Evolutionary conservation across 2,113 vertebrate species (phyloP).

Genomic region (Micronycteris hirsuta): DNA sequence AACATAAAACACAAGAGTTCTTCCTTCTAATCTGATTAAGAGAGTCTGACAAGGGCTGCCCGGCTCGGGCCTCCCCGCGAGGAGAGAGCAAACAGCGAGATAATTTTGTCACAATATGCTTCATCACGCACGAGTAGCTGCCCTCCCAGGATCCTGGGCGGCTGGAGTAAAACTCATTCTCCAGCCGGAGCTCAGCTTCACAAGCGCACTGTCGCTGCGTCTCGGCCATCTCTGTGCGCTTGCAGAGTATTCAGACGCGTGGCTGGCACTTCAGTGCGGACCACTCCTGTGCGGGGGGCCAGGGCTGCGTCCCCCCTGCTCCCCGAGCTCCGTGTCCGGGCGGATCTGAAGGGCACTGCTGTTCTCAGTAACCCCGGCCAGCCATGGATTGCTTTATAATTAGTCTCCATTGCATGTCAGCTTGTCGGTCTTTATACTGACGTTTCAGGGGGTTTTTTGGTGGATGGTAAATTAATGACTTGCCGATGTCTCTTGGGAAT

Average conservation of each 20-base stretch:
- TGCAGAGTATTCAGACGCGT: background rate
- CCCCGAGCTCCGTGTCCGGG: background rate
- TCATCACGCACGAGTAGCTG: slow-evolving; percentile 62
- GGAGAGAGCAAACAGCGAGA: slow-evolving; percentile 47
- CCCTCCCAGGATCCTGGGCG: slow-evolving; percentile 11
- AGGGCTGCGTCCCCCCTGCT: background rate
- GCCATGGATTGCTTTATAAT: background rate
- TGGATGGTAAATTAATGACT: background rate
- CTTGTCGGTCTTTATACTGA: background rate
- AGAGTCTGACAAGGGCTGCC: slow-evolving; percentile 49
- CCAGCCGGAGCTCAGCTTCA: slow-evolving; percentile 45
- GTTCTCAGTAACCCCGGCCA: background rate
- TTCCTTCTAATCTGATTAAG: slow-evolving; percentile 57
- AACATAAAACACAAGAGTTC: background rate
- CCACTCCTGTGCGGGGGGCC: background rate
- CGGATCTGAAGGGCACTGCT: fast-evolving
- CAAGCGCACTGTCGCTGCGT: slow-evolving; percentile 19
- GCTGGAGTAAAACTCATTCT: slow-evolving; percentile 49
- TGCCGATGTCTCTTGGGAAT: background rate
- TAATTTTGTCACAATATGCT: slow-evolving; percentile 67
- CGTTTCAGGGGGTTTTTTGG: too few relatives aligned
- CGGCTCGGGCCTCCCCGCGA: slow-evolving; percentile 66
- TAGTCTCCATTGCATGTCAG: background rate
- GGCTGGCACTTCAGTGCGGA: slow-evolving; percentile 2
- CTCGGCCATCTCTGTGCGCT: slow-evolving; percentile 37